Conservation (phyloP, 2,888 invertebrate genomes). For the Cataglyphis cursor region DNA sequence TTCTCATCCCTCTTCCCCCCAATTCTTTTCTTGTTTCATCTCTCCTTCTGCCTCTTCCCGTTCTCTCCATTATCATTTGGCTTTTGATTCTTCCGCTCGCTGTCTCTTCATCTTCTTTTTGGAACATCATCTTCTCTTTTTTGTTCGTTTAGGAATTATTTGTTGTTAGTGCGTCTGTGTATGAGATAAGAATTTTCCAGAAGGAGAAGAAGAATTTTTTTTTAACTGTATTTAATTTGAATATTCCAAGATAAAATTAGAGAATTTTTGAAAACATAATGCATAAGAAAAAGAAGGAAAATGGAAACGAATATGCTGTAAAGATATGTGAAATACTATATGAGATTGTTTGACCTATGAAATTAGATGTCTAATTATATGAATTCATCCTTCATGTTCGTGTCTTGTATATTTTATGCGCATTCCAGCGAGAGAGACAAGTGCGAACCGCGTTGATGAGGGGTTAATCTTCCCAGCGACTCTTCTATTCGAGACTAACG, state of each 20-base stretch:
- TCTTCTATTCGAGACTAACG: conserved; percentile 48
- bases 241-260: not conserved
- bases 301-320: not conserved
- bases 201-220: not conserved
- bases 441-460: conserved; percentile 33
- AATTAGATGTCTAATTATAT: conserved; percentile 32
- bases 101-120: conserved; percentile 13
- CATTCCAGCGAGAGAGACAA: conserved; percentile 45
- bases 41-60: conserved; percentile 18
- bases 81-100: conserved; percentile 25
- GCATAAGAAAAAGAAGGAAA: not conserved
- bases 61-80: conserved; percentile 45
- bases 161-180: conserved; percentile 18
- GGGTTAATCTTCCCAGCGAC: conserved; percentile 43
- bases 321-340: conserved; percentile 16
- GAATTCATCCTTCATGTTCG: conserved; percentile 26
- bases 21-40: conserved; percentile 25
- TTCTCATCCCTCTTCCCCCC: conserved; percentile 59
- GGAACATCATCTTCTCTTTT: conserved; percentile 10
- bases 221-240: not conserved
- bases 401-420: conserved; percentile 30
- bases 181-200: conserved; percentile 22
- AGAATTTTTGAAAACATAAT: not conserved
- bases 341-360: not conserved
- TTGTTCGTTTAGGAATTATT: conserved; percentile 33